A percentile compares a stretch with the other conserved stretches of the same genome.
Conservation (phyloP, 1,140 invertebrate genomes). For the Pseudomyrmex dendroicus region DNA sequence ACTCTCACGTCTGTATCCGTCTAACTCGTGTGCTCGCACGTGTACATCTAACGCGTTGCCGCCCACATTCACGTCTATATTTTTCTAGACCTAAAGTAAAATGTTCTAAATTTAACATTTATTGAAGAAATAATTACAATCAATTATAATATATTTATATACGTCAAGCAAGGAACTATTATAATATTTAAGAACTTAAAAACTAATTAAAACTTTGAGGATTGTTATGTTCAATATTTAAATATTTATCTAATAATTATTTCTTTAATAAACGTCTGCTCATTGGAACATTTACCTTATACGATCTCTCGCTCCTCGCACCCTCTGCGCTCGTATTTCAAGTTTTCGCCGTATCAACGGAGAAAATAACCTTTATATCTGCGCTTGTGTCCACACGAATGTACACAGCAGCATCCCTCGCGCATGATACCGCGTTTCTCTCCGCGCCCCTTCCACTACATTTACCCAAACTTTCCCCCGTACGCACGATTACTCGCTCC, state of each 20-base stretch:
- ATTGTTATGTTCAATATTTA: too few species aligned
- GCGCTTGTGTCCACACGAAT: neutral
- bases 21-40: neutral
- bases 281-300: too few species aligned
- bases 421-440: neutral
- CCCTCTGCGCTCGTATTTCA: neutral
- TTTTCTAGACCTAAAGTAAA: neutral
- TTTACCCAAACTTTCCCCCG: conserved; percentile 46
- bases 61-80: neutral
- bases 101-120: too few species aligned
- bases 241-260: too few species aligned
- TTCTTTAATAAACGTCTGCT: too few species aligned
- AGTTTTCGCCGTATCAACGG: conserved; percentile 24
- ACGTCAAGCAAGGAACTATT: too few species aligned
- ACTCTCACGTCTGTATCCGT: neutral
- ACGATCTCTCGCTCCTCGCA: too few species aligned
- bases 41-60: neutral
- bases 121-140: too few species aligned
- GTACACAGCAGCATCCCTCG: neutral
- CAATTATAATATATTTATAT: too few species aligned
- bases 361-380: conserved; percentile 14
- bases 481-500: conserved; percentile 39
- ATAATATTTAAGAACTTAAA: too few species aligned
- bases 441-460: neutral
- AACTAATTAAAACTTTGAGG: too few species aligned